phyloP scores from a whole-genome alignment of 2,888 invertebrate species.

The Melinopterus prodromus region DNA sequence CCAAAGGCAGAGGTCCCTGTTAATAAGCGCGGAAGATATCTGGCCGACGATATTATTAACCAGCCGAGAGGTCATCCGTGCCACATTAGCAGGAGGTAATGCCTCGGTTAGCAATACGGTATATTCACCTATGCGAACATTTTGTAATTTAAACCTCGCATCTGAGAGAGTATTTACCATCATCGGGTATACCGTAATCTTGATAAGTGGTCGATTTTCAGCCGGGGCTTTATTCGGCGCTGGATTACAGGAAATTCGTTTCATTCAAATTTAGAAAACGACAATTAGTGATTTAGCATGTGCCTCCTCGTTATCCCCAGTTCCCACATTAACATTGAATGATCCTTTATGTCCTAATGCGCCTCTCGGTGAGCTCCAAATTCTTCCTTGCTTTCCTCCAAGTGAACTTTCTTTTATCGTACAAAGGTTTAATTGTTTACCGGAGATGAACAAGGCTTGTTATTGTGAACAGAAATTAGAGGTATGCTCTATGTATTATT shows the following conservation, averaged over 20 bases:
- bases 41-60: background rate
- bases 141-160: background rate
- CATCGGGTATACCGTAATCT: background rate
- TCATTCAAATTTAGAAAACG: background rate
- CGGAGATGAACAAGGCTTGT: background rate
- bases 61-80: background rate
- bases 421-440: background rate
- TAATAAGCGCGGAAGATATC: background rate
- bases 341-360: background rate
- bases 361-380: background rate
- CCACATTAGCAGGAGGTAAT: background rate
- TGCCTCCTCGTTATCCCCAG: background rate
- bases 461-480: background rate
- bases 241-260: background rate
- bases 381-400: background rate
- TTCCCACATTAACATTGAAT: background rate
- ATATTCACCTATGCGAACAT: background rate
- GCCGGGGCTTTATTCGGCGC: too few species aligned
- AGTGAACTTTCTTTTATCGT: background rate
- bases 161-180: background rate
- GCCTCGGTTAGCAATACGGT: background rate
- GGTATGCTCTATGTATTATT: background rate
- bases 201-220: too few species aligned
- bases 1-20: background rate
- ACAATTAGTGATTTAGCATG: background rate